Conservation (phyloP, 2,797 vertebrate species). For the Oreochromis mossambicus region DNA sequence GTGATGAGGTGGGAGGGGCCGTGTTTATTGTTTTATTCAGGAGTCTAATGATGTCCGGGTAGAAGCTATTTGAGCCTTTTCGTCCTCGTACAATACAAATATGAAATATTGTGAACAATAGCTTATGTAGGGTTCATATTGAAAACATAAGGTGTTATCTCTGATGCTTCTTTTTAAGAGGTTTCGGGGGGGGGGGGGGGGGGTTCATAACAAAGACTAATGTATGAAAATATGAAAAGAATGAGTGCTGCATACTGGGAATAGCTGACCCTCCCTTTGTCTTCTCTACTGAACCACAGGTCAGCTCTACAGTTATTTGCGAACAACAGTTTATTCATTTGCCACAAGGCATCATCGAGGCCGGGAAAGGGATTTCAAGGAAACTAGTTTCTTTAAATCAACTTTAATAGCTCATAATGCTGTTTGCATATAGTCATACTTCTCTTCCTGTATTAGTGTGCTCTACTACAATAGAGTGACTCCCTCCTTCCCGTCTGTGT, state of each 20-base stretch:
- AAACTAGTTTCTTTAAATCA: background rate
- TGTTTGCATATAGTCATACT: background rate
- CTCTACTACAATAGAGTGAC: conserved; percentile 49
- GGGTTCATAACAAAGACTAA: background rate
- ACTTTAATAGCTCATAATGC: background rate
- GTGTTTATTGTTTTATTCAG: background rate
- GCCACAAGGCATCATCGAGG: background rate
- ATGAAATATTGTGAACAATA: background rate
- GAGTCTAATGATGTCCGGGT: background rate
- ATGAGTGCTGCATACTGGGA: background rate
- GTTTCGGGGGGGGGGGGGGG: background rate
- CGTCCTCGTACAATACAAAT: background rate
- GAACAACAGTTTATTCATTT: background rate
- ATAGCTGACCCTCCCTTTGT: conserved; percentile 2
- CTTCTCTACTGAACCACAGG: conserved; percentile 2
- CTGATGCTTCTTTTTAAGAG: background rate
- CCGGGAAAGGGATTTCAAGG: background rate
- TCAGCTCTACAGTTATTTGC: conserved; percentile 27
- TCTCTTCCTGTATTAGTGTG: background rate
- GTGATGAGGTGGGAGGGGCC: too few relatives aligned
- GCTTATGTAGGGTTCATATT: background rate
- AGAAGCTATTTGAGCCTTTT: background rate
- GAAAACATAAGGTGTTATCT: background rate
- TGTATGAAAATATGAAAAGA: conserved; percentile 24
- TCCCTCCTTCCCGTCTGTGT: conserved; percentile 52